Evolutionary conservation across 1,140 invertebrate species (phyloP).

Genomic region (Hyles euphorbiae): DNA sequence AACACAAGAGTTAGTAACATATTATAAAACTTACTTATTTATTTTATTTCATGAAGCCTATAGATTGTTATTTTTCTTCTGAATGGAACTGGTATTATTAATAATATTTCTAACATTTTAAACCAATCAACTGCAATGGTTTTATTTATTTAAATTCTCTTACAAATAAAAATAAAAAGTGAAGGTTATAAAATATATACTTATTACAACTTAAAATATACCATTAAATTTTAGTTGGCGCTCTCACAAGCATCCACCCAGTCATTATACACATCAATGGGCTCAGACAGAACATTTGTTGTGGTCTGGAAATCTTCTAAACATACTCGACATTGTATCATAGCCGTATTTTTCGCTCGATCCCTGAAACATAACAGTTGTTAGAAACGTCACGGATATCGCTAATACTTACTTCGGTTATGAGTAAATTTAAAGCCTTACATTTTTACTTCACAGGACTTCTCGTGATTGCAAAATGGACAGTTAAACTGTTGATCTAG

Average conservation of each 20-base stretch:
- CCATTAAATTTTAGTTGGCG: constrained; percentile 49
- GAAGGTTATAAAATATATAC: constrained; percentile 3
- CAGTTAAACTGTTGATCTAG: constrained; percentile 98
- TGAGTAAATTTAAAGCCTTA: constrained; percentile 71
- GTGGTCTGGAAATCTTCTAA: constrained; percentile 97
- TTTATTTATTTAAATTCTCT: too few relatives aligned
- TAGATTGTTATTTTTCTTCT: too few relatives aligned
- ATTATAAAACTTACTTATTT: too few relatives aligned
- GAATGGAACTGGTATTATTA: too few relatives aligned
- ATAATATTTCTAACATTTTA: too few relatives aligned
- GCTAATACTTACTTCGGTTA: too few relatives aligned
- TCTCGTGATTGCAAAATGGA: constrained; percentile 99
- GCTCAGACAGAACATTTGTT: constrained; percentile 97
- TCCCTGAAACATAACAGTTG: constrained; percentile 83
- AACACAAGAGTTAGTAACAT: too few relatives aligned
- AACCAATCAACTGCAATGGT: too few relatives aligned
- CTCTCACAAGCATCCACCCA: constrained; percentile 98
- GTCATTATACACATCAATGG: constrained; percentile 99
- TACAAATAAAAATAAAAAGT: neutral
- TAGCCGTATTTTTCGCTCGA: constrained; percentile 92
- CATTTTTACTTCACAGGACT: constrained; percentile 99
- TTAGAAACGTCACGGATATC: too few relatives aligned
- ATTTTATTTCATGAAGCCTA: too few relatives aligned
- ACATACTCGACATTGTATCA: constrained; percentile 96
- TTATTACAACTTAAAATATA: constrained; percentile 28